Percentiles rank a stretch among this genome's conserved stretches.
Conservation (phyloP, 64 coral and sea anemone species). For the Orbicella faveolata region DNA sequence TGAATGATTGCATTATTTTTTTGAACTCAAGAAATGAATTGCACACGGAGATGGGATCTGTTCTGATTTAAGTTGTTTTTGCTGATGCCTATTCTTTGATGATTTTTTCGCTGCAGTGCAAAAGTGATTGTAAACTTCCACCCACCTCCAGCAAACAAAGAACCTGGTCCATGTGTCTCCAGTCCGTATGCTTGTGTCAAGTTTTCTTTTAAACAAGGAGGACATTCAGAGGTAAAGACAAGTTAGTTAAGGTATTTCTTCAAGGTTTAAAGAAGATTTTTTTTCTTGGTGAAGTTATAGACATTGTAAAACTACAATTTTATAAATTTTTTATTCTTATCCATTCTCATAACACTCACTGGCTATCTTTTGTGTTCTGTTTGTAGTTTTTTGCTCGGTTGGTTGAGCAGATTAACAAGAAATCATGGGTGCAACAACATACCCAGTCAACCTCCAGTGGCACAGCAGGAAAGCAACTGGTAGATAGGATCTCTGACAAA, state of each 20-base stretch:
- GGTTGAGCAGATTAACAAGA: slow-evolving; percentile 75
- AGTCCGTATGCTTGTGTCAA: slow-evolving; percentile 74
- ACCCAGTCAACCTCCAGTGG: not conserved
- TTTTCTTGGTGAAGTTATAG: not conserved
- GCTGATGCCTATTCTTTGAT: no score
- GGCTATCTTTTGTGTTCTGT: not conserved
- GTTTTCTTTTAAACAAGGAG: slow-evolving; percentile 84
- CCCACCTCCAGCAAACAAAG: slow-evolving; percentile 54
- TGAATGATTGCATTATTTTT: no score
- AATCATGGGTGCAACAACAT: slow-evolving; percentile 50
- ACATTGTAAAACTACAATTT: not conserved
- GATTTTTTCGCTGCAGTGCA: slow-evolving; percentile 51
- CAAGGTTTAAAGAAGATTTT: no score
- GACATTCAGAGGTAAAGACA: slow-evolving; percentile 74
- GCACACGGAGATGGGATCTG: no score
- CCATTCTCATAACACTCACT: not conserved
- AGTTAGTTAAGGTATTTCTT: not conserved
- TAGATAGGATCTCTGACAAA: not conserved
- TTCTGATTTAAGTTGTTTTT: no score
- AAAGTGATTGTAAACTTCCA: slow-evolving; percentile 72
- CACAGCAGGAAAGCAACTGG: not conserved
- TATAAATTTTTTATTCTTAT: not conserved
- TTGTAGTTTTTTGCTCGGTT: slow-evolving; percentile 74
- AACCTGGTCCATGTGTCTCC: slow-evolving; percentile 78
- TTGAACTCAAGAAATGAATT: not conserved